A percentile compares a stretch with the other conserved stretches of the same genome.
phyloP scores from a whole-genome alignment of 2,888 invertebrate species.

The Eupithecia pulchellata region DNA sequence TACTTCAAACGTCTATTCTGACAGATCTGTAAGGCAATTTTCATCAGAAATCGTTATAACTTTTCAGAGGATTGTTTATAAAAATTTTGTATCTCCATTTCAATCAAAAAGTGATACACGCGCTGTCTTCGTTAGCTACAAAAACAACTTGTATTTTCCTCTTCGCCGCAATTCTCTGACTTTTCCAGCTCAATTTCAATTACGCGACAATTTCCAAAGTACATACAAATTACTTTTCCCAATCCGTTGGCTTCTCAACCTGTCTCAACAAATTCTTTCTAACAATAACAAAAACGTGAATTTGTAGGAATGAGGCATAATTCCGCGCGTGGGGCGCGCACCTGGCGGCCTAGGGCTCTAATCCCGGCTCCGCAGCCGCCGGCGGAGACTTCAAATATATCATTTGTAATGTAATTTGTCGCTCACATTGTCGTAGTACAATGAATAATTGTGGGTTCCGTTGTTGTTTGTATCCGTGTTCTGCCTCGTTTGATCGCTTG shows the following conservation, averaged over 20 bases:
- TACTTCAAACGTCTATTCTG: not conserved
- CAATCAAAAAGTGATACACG: constrained; percentile 8
- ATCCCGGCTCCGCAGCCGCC: constrained; percentile 37
- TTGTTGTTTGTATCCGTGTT: constrained; percentile 33
- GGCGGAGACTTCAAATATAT: constrained; percentile 33
- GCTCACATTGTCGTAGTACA: constrained; percentile 54
- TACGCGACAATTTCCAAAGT: constrained; percentile 31
- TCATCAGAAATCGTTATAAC: not conserved
- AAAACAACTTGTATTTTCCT: constrained; percentile 10
- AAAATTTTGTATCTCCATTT: not conserved
- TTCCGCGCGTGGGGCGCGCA: constrained; percentile 49
- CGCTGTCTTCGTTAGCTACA: not conserved
- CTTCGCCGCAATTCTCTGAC: constrained; percentile 16
- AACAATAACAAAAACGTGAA: constrained; percentile 44
- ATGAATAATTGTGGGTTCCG: constrained; percentile 54
- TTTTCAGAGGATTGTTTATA: not conserved
- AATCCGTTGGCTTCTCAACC: constrained; percentile 37
- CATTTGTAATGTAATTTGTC: constrained; percentile 62
- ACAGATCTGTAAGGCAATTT: not conserved
- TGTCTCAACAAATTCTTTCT: constrained; percentile 38
- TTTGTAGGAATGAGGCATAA: constrained; percentile 54
- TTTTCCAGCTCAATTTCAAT: constrained; percentile 28
- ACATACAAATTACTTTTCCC: constrained; percentile 35
- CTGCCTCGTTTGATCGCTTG: constrained; percentile 28
- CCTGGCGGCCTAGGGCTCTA: constrained; percentile 44